Conservation (phyloP, 2,113 vertebrate genomes). For the Scopus umbretta region DNA sequence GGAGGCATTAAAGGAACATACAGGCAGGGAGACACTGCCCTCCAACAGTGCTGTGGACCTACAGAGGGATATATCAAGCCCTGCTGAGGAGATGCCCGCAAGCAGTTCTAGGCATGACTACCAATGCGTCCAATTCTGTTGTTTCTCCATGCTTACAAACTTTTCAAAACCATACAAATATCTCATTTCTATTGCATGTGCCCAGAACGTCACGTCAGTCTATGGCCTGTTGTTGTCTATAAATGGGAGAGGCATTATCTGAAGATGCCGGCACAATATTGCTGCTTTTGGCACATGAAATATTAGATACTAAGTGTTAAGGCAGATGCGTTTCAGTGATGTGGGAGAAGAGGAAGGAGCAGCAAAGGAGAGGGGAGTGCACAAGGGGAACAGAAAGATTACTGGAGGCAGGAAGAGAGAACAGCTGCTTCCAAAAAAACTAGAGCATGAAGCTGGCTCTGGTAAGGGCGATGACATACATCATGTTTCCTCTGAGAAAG, state of each 20-base stretch:
- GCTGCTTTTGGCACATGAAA: background rate
- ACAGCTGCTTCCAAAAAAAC: background rate
- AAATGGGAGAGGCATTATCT: background rate
- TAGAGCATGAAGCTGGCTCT: background rate
- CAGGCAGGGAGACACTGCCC: background rate
- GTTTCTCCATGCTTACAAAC: rapidly evolving
- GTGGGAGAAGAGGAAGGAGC: background rate
- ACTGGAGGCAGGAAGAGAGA: background rate
- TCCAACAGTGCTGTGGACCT: background rate
- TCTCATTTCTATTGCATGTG: background rate
- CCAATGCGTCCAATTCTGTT: background rate
- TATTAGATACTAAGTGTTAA: background rate
- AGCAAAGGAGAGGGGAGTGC: background rate
- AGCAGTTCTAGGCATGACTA: background rate
- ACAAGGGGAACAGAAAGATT: background rate
- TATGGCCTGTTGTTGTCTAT: background rate
- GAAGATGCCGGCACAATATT: background rate
- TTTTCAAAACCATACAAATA: background rate
- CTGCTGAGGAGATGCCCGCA: background rate
- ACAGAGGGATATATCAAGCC: too few species aligned
- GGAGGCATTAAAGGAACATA: background rate
- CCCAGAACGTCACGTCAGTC: background rate
- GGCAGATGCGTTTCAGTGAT: background rate
- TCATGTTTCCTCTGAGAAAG: background rate
- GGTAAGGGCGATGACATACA: background rate